Evolutionary conservation across 2,888 invertebrate genomes (phyloP).

Genomic region (Heliconius cydno): DNA sequence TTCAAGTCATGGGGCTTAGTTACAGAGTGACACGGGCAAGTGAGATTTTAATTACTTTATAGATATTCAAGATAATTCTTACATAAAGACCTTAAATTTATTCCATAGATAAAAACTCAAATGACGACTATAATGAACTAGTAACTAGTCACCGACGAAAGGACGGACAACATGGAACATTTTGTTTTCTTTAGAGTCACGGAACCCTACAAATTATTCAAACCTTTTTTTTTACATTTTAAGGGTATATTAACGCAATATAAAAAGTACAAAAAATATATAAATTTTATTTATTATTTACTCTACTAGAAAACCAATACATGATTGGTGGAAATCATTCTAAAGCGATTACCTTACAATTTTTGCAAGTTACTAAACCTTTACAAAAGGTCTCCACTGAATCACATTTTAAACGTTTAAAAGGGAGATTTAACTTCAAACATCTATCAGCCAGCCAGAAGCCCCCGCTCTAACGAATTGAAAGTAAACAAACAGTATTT

Average conservation of each 20-base stretch:
- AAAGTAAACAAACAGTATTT: constrained; percentile 79
- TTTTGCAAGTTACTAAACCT: constrained; percentile 55
- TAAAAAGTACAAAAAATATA: too few species aligned
- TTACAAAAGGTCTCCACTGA: constrained; percentile 71
- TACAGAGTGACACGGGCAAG: constrained; percentile 77
- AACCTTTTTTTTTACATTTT: too few species aligned
- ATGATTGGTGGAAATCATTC: constrained; percentile 29
- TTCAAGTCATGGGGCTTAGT: constrained; percentile 72
- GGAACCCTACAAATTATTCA: too few species aligned
- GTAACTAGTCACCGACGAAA: too few species aligned
- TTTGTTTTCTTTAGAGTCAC: too few species aligned
- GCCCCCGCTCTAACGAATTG: constrained; percentile 70
- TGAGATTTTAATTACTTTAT: constrained; percentile 75
- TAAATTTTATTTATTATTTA: not conserved
- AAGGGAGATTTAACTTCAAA: constrained; percentile 82
- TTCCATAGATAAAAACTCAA: too few species aligned
- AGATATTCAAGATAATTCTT: too few species aligned
- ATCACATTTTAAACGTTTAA: constrained; percentile 77
- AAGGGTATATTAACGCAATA: too few species aligned
- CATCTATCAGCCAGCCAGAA: constrained; percentile 67
- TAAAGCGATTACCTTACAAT: constrained; percentile 18
- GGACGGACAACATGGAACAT: too few species aligned
- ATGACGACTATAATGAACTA: too few species aligned
- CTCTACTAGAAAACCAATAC: not conserved
- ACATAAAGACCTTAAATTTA: too few species aligned